These are phyloP conservation scores for Pandemis corylana DNA, from an alignment of 2,888 invertebrate genomes.

Conservation along the genomic window DNA sequence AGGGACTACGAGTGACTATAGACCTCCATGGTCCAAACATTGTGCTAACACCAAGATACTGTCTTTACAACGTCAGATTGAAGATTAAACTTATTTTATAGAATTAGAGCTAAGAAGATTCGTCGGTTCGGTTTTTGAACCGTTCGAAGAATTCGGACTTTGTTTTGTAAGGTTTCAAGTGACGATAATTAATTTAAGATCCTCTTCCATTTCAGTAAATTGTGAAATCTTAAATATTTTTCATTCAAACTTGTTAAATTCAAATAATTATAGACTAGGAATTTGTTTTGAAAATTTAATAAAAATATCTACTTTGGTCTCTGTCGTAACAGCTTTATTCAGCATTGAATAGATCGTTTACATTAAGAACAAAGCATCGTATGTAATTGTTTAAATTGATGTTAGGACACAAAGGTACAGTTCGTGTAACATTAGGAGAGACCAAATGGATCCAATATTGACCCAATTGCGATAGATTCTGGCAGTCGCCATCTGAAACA, in stretches of 20 bases:
- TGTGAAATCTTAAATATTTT: background rate
- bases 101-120: background rate
- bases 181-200: background rate
- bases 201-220: background rate
- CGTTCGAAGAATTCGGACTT: background rate
- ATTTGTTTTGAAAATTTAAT: background rate
- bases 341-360: background rate
- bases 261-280: background rate
- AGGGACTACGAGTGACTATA: constrained; percentile 19
- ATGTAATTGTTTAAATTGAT: background rate
- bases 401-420: too few species aligned
- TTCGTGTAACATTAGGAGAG: too few species aligned
- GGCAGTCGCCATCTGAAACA: too few species aligned
- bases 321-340: background rate
- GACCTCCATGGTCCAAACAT: background rate
- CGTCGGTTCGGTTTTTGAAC: background rate
- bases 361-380: background rate
- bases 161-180: background rate
- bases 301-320: background rate
- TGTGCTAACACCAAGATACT: constrained; percentile 11
- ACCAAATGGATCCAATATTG: too few species aligned
- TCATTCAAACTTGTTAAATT: background rate
- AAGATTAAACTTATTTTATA: background rate
- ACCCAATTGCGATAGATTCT: too few species aligned
- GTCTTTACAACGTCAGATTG: background rate